These are phyloP conservation scores for Plutomurus gul DNA, from an alignment of 1,140 invertebrate genomes.

Conservation along the genomic window DNA sequence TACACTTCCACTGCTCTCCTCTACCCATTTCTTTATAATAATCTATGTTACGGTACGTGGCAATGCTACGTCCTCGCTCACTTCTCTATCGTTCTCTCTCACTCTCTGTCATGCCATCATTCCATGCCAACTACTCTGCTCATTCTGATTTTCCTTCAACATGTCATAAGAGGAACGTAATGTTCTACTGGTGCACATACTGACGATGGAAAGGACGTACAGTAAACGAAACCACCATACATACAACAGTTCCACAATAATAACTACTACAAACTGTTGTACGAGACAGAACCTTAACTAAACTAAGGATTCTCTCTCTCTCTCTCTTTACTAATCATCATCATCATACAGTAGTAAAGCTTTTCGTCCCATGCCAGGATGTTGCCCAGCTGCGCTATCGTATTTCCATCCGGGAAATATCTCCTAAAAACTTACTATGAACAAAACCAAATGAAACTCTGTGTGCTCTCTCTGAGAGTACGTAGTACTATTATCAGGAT, in stretches of 20 bases:
- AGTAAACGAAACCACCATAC: too few relatives aligned
- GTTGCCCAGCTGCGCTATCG: slow-evolving; percentile 19
- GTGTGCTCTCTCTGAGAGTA: too few relatives aligned
- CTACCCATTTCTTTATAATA: neutral
- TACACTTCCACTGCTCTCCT: neutral
- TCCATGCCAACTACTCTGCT: neutral
- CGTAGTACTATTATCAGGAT: neutral
- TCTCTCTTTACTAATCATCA: slow-evolving; percentile 8
- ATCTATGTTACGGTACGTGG: slow-evolving; percentile 18
- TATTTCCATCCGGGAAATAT: slow-evolving; percentile 30
- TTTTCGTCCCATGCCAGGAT: slow-evolving; percentile 28
- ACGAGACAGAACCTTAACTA: neutral
- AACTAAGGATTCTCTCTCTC: slow-evolving; percentile 17
- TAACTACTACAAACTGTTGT: too few relatives aligned
- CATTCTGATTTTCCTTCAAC: slow-evolving; percentile 27
- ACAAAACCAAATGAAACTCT: slow-evolving; percentile 1
- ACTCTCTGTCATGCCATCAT: neutral
- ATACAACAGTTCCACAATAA: neutral
- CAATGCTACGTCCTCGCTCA: neutral
- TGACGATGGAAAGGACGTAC: neutral
- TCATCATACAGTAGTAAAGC: slow-evolving; percentile 13
- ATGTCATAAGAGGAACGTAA: neutral
- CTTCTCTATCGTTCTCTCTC: neutral
- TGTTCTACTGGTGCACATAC: neutral
- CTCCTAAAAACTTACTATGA: slow-evolving; percentile 9